Percentiles rank a stretch among this genome's conserved stretches.
These are phyloP conservation scores for Drosophila ezoana DNA, from an alignment of 2,888 invertebrate species.

Conservation along the genomic window DNA sequence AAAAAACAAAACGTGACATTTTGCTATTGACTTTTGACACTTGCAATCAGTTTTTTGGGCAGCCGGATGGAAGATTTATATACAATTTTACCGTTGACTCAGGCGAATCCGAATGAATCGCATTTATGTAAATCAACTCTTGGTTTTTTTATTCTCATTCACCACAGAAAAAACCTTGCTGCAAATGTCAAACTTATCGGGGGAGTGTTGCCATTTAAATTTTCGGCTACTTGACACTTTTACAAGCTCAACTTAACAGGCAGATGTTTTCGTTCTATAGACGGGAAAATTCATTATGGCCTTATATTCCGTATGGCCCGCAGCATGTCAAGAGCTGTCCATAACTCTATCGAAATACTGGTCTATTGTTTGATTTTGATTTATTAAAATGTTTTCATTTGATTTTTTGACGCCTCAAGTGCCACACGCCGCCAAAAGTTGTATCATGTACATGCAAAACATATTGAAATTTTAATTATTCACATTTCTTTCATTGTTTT, in stretches of 20 bases:
- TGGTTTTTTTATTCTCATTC: conserved; percentile 16
- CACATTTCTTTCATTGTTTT: conserved; percentile 27
- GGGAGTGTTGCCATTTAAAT: conserved; percentile 67
- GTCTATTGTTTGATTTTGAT: conserved; percentile 50
- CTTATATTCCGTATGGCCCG: not conserved
- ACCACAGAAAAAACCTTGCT: conserved; percentile 42
- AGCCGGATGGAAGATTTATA: conserved; percentile 66
- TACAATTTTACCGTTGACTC: conserved; percentile 46
- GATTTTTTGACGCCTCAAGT: conserved; percentile 62
- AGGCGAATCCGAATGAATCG: conserved; percentile 38
- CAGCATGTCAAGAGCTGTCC: conserved; percentile 44
- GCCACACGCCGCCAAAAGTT: conserved; percentile 28
- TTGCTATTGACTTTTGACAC: conserved; percentile 78
- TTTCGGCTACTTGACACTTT: conserved; percentile 33
- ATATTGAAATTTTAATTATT: conserved; percentile 41
- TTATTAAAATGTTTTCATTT: conserved; percentile 70
- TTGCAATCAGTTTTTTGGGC: conserved; percentile 70
- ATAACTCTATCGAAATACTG: conserved; percentile 34
- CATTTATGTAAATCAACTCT: conserved; percentile 57
- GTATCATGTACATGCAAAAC: conserved; percentile 26
- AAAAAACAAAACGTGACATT: conserved; percentile 73
- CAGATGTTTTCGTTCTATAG: conserved; percentile 35
- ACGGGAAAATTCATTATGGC: conserved; percentile 22
- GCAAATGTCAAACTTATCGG: conserved; percentile 63
- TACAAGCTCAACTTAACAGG: conserved; percentile 30